Evolutionary conservation across 2,797 vertebrate species (phyloP).

Genomic region (Anguilla obscura): DNA sequence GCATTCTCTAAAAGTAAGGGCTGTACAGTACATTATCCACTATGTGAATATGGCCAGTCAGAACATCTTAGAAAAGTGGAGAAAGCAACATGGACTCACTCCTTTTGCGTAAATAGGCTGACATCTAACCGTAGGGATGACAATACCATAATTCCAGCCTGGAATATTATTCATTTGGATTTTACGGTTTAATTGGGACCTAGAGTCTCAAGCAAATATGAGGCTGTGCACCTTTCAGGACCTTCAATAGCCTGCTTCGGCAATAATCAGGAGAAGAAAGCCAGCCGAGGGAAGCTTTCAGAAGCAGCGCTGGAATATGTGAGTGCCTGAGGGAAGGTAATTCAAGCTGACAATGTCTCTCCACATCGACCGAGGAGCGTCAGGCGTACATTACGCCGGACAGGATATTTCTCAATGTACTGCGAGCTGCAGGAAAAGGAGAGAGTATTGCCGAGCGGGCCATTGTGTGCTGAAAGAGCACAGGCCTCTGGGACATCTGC

Average conservation of each 20-base stretch:
- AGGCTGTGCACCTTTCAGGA: neutral
- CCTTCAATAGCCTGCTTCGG: neutral
- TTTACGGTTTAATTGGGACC: neutral
- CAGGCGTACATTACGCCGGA: neutral
- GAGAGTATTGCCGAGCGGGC: neutral
- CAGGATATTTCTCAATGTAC: neutral
- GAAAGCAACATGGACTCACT: neutral
- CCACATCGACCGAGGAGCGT: neutral
- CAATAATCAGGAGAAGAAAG: neutral
- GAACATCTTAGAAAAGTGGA: neutral
- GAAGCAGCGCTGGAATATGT: neutral
- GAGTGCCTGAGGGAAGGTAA: neutral
- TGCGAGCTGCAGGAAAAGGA: neutral
- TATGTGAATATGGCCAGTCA: neutral
- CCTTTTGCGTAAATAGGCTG: neutral
- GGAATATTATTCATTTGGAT: neutral
- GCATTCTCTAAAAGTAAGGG: neutral
- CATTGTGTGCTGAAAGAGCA: neutral
- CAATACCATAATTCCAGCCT: neutral
- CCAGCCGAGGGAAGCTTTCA: neutral
- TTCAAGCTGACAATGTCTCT: constrained; percentile 9
- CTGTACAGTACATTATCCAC: neutral
- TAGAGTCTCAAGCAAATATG: neutral
- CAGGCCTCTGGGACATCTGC: neutral
- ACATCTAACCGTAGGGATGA: neutral